Evolutionary conservation across 2,797 vertebrate species (phyloP), one percentile per base, ranked within the genome.

Genomic region (Agapornis canus): DNA sequence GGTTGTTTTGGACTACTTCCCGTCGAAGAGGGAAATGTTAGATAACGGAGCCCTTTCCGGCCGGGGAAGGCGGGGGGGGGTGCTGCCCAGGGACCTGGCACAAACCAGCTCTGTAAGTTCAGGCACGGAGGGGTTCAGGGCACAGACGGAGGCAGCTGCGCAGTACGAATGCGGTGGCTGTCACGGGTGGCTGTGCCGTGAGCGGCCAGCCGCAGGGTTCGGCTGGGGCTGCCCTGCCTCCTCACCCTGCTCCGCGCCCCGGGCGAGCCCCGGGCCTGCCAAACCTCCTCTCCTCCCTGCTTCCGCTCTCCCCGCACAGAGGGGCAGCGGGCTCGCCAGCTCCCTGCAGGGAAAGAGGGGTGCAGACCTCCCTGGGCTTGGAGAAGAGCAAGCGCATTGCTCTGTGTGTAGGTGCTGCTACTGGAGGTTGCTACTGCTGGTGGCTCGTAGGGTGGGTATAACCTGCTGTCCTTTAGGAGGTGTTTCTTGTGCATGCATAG

Each of bases 271-370:
- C 9, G 71, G 5, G 3, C 6, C 3, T 8, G 32, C 26, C 5
- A 16, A 35, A 17, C 22, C 32, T 15, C 21, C n/a, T 57, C 32
- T 25, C 10, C 45, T 43, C 18, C 26, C 8, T 13, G 26, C 25
- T 10, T 9, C 5, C 10, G 5, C 1, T 12, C 14, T n/a, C 23
- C 47, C 65, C 1, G 3, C 40, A 5, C 13, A 2, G 29, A 21
- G 26, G 6, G 52, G 52, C 19, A 21, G 2, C 2, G 4, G 59
- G 59, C 26, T 12, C 39, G 2, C 6, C 45, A 8, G 1, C 3
- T 10, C 21, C 37, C 15, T 11, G 11, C 1, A 4, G 21, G 32
- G 5, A 39, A 31, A 0, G 3, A 23, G 42, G 45, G 2, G 2
- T 3, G 6, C 29, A 2, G 29, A 37, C 26, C 21, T 45, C 39